phyloP scores from a whole-genome alignment of 2,888 invertebrate species.

The Electrophaes corylata region DNA sequence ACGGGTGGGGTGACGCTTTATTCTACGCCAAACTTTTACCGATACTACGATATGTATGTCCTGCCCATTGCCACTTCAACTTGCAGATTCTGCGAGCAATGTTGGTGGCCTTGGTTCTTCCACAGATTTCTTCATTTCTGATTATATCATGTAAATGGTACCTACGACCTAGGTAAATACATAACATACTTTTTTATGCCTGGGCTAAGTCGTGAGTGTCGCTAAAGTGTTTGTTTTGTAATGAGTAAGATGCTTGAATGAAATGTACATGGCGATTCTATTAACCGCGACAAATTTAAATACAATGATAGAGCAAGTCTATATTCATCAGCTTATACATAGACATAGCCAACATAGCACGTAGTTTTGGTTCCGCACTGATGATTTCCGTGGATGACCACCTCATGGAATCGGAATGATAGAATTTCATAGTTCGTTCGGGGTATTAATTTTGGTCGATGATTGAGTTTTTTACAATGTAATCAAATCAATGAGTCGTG shows the following conservation, averaged over 20 bases:
- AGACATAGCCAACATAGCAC: neutral
- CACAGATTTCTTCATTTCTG: too few relatives aligned
- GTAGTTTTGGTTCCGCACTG: constrained; percentile 15
- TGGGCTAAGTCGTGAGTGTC: neutral
- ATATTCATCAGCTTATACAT: constrained; percentile 3
- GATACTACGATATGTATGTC: too few relatives aligned
- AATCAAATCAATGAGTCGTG: constrained; percentile 82
- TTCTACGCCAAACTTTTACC: too few relatives aligned
- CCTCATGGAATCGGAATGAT: constrained; percentile 43
- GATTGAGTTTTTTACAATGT: constrained; percentile 79
- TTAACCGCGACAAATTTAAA: constrained; percentile 7
- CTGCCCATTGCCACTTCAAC: too few relatives aligned
- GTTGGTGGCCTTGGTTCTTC: too few relatives aligned
- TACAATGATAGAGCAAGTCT: constrained; percentile 17
- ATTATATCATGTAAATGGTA: too few relatives aligned
- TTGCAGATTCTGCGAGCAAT: too few relatives aligned
- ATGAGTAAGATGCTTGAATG: neutral
- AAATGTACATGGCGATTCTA: neutral
- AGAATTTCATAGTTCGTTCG: constrained; percentile 61
- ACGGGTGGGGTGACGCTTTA: too few relatives aligned
- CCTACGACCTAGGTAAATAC: neutral
- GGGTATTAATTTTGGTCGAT: constrained; percentile 73
- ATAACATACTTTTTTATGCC: neutral
- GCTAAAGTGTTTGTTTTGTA: neutral
- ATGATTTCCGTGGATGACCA: constrained; percentile 29